A percentile compares a stretch with the other conserved stretches of the same genome.
These are phyloP conservation scores for Thyatira batis DNA, from an alignment of 2,888 invertebrate genomes.

Conservation along the genomic window DNA sequence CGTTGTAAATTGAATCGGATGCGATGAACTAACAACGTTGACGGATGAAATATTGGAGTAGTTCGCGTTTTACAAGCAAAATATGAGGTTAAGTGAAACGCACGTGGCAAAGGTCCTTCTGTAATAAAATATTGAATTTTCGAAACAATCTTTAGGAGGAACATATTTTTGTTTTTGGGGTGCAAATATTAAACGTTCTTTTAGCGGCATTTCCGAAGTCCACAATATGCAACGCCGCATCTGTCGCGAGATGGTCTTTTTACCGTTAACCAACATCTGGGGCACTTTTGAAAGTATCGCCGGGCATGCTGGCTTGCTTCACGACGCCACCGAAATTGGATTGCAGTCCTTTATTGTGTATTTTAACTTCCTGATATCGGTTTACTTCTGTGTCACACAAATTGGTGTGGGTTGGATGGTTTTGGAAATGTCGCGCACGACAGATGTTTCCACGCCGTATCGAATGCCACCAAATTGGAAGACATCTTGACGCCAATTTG, in stretches of 20 bases:
- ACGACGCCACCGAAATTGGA: conserved; percentile 57
- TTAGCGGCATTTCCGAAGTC: conserved; percentile 33
- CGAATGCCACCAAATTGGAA: background rate
- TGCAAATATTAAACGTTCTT: conserved; percentile 17
- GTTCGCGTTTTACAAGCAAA: background rate
- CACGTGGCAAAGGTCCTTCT: background rate
- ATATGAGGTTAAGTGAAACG: background rate
- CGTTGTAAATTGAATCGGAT: background rate
- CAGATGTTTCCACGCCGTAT: background rate
- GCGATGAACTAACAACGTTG: background rate
- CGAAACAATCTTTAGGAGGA: background rate
- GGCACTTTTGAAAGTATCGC: conserved; percentile 79
- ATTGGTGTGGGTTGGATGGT: conserved; percentile 16
- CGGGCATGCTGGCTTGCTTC: conserved; percentile 36
- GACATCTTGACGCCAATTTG: background rate
- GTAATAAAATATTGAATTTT: background rate
- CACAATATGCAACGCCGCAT: conserved; percentile 57
- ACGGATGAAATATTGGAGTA: background rate
- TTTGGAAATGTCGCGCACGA: background rate
- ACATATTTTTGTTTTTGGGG: background rate
- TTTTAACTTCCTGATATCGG: conserved; percentile 38
- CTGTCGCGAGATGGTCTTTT: conserved; percentile 68
- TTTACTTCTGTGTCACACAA: conserved; percentile 21
- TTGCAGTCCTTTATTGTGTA: conserved; percentile 62
- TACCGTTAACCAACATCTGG: conserved; percentile 79